These are phyloP conservation scores for Eufriesea mexicana DNA, from an alignment of 1,140 invertebrate genomes.

Conservation along the genomic window DNA sequence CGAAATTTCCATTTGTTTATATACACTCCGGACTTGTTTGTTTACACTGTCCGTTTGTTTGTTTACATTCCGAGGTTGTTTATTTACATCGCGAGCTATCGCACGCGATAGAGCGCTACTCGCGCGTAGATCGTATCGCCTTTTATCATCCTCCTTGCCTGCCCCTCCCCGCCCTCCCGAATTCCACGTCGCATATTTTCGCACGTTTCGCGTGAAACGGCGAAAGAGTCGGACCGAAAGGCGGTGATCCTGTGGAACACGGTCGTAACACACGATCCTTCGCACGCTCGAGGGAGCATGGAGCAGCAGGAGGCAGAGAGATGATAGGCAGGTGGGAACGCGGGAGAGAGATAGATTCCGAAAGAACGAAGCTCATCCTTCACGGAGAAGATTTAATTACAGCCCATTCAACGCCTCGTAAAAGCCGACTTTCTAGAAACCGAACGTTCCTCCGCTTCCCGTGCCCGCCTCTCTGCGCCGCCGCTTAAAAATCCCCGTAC, in stretches of 20 bases:
- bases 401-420: conserved; percentile 29
- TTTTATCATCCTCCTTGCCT: too few relatives aligned
- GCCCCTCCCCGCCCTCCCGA: too few relatives aligned
- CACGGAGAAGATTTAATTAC: conserved; percentile 38
- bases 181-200: not conserved
- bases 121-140: not conserved
- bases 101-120: not conserved
- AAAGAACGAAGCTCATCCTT: conserved; percentile 30
- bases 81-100: too few relatives aligned
- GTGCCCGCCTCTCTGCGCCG: too few relatives aligned
- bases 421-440: conserved; percentile 19
- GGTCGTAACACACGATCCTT: not conserved
- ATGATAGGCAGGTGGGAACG: not conserved
- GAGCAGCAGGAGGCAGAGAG: not conserved
- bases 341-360: conserved; percentile 15
- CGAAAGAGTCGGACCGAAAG: not conserved
- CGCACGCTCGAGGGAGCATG: not conserved
- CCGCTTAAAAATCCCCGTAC: not conserved
- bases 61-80: not conserved
- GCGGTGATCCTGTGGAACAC: not conserved
- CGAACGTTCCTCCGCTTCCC: not conserved
- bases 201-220: not conserved
- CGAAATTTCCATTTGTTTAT: not conserved
- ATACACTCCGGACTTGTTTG: not conserved
- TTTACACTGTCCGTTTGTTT: not conserved